A percentile compares a stretch with the other conserved stretches of the same genome.
Evolutionary conservation across 2,113 vertebrate species (phyloP).

Genomic region (Coptodon bakossiorum): DNA sequence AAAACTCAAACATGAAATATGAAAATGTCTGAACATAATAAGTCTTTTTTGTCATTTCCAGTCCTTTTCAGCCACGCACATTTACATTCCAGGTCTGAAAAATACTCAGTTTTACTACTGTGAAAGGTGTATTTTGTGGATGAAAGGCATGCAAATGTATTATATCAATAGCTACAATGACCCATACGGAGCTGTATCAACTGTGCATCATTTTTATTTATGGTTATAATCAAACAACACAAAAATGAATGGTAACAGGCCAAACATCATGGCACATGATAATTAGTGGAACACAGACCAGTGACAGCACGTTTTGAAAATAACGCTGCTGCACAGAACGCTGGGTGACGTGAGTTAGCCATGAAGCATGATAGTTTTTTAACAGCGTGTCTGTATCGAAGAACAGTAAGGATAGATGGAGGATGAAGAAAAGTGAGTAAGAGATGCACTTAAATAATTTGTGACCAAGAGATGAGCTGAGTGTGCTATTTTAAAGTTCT

Average conservation of each 20-base stretch:
- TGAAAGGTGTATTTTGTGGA: not conserved
- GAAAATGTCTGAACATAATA: not conserved
- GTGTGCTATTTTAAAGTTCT: not conserved
- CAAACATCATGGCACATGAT: not conserved
- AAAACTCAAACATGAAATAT: not conserved
- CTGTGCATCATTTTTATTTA: not conserved
- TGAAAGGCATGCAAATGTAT: not conserved
- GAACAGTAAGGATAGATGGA: not conserved
- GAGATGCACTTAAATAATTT: not conserved
- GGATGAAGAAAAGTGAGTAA: not conserved
- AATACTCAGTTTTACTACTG: not conserved
- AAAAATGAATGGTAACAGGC: not conserved
- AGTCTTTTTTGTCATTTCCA: not conserved
- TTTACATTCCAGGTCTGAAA: not conserved
- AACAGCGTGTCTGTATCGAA: not conserved
- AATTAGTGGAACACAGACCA: not conserved
- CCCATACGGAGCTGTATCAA: not conserved
- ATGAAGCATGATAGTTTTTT: not conserved
- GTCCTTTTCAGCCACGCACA: not conserved
- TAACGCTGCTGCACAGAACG: fast-evolving
- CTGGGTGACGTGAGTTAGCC: not conserved
- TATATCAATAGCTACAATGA: not conserved
- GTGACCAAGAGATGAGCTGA: not conserved
- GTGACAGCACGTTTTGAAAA: not conserved
- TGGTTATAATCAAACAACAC: not conserved